phyloP scores from a whole-genome alignment of 2,888 invertebrate genomes.

The Sinopyrophorus schimmeli region DNA sequence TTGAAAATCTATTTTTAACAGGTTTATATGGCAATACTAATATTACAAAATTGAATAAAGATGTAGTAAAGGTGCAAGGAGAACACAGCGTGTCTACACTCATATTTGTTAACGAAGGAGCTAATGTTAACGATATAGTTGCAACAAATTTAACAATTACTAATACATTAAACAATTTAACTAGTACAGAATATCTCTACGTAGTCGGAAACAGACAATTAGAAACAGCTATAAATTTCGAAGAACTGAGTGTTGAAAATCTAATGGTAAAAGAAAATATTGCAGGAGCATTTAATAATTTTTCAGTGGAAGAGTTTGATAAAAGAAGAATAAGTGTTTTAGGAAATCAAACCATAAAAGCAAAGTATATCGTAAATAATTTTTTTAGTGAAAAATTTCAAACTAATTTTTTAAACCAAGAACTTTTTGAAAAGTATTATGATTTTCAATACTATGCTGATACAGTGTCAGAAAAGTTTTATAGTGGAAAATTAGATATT shows the following conservation, averaged over 20 bases:
- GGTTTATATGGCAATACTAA: slow-evolving; percentile 55
- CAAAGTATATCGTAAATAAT: slow-evolving; percentile 48
- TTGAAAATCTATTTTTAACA: slow-evolving; percentile 54
- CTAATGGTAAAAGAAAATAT: slow-evolving; percentile 51
- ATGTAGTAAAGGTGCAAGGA: slow-evolving; percentile 52
- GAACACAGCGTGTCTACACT: slow-evolving; percentile 53
- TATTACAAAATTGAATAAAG: slow-evolving; percentile 52
- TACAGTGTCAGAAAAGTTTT: slow-evolving; percentile 48
- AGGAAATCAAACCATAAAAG: slow-evolving; percentile 45
- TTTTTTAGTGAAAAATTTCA: slow-evolving; percentile 43
- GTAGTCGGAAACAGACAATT: slow-evolving; percentile 35
- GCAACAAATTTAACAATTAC: slow-evolving; percentile 49
- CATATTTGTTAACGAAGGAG: slow-evolving; percentile 47
- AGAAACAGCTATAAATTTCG: slow-evolving; percentile 39
- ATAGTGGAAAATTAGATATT: slow-evolving; percentile 53
- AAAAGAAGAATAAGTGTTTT: slow-evolving; percentile 47
- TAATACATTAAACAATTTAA: slow-evolving; percentile 51
- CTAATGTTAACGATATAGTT: slow-evolving; percentile 34
- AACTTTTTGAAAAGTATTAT: slow-evolving; percentile 46
- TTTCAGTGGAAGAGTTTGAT: slow-evolving; percentile 49
- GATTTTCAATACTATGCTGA: slow-evolving; percentile 37
- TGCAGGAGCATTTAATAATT: slow-evolving; percentile 45
- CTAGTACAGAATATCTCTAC: slow-evolving; percentile 43
- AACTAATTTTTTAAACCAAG: slow-evolving; percentile 49
- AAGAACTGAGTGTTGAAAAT: slow-evolving; percentile 43